Percentiles rank a stretch among this genome's conserved stretches.
Evolutionary conservation across 2,888 invertebrate genomes (phyloP).

Genomic region (Parnassius glacialis): DNA sequence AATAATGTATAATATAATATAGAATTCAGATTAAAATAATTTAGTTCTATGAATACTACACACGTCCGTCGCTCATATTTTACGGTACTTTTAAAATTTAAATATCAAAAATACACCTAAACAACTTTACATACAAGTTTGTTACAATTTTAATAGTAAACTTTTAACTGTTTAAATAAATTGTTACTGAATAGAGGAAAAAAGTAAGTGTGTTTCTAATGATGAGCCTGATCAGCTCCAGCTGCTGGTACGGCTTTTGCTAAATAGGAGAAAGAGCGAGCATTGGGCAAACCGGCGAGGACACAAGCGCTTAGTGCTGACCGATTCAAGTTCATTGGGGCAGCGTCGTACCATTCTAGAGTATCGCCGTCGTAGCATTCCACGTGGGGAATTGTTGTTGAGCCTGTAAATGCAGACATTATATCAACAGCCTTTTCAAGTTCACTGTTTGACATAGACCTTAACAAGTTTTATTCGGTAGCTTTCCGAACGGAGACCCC

Average conservation of each 20-base stretch:
- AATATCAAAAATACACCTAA: too few relatives aligned
- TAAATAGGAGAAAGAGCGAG: conserved; percentile 83
- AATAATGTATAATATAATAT: too few relatives aligned
- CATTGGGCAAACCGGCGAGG: conserved; percentile 85
- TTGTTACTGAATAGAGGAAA: background rate
- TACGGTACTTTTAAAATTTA: too few relatives aligned
- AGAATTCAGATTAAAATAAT: too few relatives aligned
- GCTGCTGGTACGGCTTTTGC: conserved; percentile 74
- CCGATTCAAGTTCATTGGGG: conserved; percentile 90
- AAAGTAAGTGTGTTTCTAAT: conserved; percentile 34
- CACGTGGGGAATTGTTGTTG: conserved; percentile 86
- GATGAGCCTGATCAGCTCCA: conserved; percentile 69
- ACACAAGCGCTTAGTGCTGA: conserved; percentile 91
- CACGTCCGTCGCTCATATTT: too few relatives aligned
- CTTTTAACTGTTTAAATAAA: background rate
- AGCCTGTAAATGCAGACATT: conserved; percentile 66
- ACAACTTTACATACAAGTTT: too few relatives aligned
- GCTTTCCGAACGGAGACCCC: too few relatives aligned
- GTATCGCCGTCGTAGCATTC: conserved; percentile 88
- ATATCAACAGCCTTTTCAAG: background rate
- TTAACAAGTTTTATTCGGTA: too few relatives aligned
- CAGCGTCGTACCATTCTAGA: conserved; percentile 84
- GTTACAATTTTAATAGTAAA: background rate
- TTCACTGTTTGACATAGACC: too few relatives aligned
- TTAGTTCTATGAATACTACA: too few relatives aligned